Base-by-base conservation (phyloP, 1,140 invertebrate genomes). In the Macrosteles quadrilineatus region DNA sequence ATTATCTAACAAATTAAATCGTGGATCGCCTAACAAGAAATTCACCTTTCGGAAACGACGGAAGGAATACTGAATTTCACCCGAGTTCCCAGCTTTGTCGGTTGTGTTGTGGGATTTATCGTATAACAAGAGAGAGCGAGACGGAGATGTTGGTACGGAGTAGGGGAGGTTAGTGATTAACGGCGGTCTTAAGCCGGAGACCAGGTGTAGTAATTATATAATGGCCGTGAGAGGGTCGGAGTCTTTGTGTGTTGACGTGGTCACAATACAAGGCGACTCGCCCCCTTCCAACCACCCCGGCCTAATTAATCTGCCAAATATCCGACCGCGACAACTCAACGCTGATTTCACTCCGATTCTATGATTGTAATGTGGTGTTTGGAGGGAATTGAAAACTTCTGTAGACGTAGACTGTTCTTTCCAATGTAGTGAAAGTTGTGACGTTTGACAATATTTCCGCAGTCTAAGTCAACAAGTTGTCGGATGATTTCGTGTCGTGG, bases 281-380 rank as follows among this genome's bases (percentile, higher is more conserved):
- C n/a, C n/a, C n/a, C n/a, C n/a, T n/a, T n/a, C n/a, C n/a, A n/a
- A n/a, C n/a, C n/a, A n/a, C n/a, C 47, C n/a, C 14, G 2, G 47
- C 14, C 47, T 50, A 50, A 50, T 50, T 50, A 50, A 50, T 50
- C 47, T 50, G 47, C 47, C 47, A 50, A 50, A 50, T 50, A 50
- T 50, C 47, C 47, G 14, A 21, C 6, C 4, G n/a, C 21, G 14
- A 19, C 14, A 6, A 3, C 4, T 6, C 6, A 21, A 4, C 6
- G 14, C n/a, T 50, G 47, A 3, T 3, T 21, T 19, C 2, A 21
- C 14, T 21, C 4, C 4, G 14, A 19, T 21, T 11, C 47, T 19
- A 50, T 50, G 2, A 21, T 3, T 50, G 47, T 19, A 6, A 9
- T n/a, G 47, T n/a, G 6, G 36, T 17, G 17, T 50, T 50, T 50